Base-by-base conservation (phyloP, 2,888 invertebrate species). In the Pinctada fucata region DNA sequence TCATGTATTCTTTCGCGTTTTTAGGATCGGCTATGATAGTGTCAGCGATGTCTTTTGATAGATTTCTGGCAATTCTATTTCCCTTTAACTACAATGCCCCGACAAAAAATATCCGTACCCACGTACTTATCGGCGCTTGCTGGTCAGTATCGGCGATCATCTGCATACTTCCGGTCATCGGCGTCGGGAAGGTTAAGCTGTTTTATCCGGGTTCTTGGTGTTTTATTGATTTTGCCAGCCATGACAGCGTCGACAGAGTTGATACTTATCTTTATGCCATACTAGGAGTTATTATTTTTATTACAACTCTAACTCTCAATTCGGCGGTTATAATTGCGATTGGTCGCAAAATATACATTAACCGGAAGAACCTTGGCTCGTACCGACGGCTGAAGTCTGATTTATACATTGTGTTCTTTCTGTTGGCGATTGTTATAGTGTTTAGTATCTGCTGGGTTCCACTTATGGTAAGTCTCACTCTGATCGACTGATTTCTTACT, bases 151-250 rank as follows among this genome's bases (percentile, higher is more conserved):
- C 67, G 13, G 31, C 48, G 13, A 8, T 67, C 45, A 13, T 67
- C 6, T 67, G 47, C 47, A 31, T 48, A 2, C 3, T 67, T 67
- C 67, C n/a, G 13, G 13, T 8, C 48, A 48, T 67, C 47, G 67
- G 13, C 3, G 67, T 45, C 45, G n/a, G 67, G 45, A 1, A 47
- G 1, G 48, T 45, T 67, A 45, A n/a, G 5, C 45, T 10, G 45
- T 67, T 67, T 67, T 67, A 67, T 67, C 67, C 67, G 67, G 67
- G 67, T 67, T 47, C 67, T 31, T 67, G 67, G 67, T 67, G 67
- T 45, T 67, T 67, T 45, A 48, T 67, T 13, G 48, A 67, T 67
- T 67, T 67, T n/a, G n/a, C 10, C 47, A 48, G 47, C 6, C 47
- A 67, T 48, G 3, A 10, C 45, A 48, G 48, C 47, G n/a, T 47